Evolutionary conservation across 2,888 invertebrate genomes (phyloP).

Genomic region (Dastarcus helophoroides): DNA sequence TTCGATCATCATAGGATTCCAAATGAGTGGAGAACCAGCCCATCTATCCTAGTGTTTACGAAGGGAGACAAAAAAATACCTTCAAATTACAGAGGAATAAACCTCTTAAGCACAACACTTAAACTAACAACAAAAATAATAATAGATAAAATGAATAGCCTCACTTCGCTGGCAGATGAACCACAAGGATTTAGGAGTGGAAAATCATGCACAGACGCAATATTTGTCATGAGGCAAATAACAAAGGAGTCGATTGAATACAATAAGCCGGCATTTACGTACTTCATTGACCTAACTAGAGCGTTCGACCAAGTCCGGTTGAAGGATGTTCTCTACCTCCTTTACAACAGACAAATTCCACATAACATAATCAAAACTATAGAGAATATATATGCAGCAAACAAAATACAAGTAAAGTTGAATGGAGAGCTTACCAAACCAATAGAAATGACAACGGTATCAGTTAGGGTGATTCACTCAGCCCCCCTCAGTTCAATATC

Average conservation of each 20-base stretch:
- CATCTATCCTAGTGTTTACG: constrained; percentile 7
- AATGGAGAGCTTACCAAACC: constrained; percentile 7
- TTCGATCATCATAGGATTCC: constrained; percentile 6
- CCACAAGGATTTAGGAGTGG: constrained; percentile 10
- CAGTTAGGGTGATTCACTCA: constrained; percentile 12
- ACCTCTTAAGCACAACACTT: constrained; percentile 6
- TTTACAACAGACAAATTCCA: constrained; percentile 5
- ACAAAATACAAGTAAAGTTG: constrained; percentile 8
- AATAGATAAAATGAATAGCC: constrained; percentile 4
- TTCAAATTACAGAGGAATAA: constrained; percentile 12
- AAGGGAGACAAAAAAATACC: constrained; percentile 11
- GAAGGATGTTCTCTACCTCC: constrained; percentile 4
- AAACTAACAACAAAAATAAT: constrained; percentile 7
- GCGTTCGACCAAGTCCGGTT: constrained; percentile 8
- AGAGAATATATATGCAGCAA: constrained; percentile 9
- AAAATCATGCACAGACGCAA: constrained; percentile 9
- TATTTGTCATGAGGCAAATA: constrained; percentile 10
- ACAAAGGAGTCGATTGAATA: constrained; percentile 10
- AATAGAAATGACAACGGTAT: constrained; percentile 10
- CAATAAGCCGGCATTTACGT: constrained; percentile 6
- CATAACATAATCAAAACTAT: constrained; percentile 8
- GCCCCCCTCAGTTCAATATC: constrained; percentile 11
- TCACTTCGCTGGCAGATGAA: constrained; percentile 8
- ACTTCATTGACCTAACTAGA: constrained; percentile 9
- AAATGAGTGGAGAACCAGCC: constrained; percentile 8